Base-by-base conservation (phyloP, 2,888 invertebrate genomes). In the Acrobasis suavella region DNA sequence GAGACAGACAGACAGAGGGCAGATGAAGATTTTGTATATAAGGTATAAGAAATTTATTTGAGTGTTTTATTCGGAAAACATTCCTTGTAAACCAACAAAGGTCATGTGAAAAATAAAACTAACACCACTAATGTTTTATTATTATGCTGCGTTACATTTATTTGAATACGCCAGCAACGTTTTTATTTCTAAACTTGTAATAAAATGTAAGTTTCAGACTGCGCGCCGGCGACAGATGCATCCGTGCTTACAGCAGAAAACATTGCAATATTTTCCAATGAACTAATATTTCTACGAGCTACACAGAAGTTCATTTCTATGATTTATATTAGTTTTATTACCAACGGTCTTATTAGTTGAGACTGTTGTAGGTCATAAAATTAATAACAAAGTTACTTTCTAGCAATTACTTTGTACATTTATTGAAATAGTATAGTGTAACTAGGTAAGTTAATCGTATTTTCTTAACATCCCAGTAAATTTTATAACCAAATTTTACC, bases 171-270 rank as follows among this genome's bases (percentile, higher is more conserved):
- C 22, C 46, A 56, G 42, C 15, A 66, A 67, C 50, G 66, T 72
- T 77, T 67, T 72, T 67, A 60, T 73, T 72, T 72, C 64, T 62
- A 67, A 73, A 73, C 69, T 63, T 72, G 68, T 70, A 75, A 75
- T 71, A 67, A 73, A 77, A 75, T 70, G 64, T 65, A 60, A 62
- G 62, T 74, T 70, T 72, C 71, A 69, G 70, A 69, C 67, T 68
- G 64, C 67, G 71, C 71, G 64, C 68, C 54, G 60, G 58, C 69
- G 64, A 68, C 66, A 68, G 72, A 72, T 69, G 69, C 78, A 77
- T 72, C 74, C 75, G 77, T 62, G 32, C 16, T 55, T 46, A 55
- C 55, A 16, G 16, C 15, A 9, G 9, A 50, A 60, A 49, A 60
- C 50, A 37, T 59, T 59, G 50, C n/a, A 37, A 60, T 51, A 17